These are phyloP conservation scores for Euura lappo DNA, from an alignment of 1,140 invertebrate species.

Conservation along the genomic window DNA sequence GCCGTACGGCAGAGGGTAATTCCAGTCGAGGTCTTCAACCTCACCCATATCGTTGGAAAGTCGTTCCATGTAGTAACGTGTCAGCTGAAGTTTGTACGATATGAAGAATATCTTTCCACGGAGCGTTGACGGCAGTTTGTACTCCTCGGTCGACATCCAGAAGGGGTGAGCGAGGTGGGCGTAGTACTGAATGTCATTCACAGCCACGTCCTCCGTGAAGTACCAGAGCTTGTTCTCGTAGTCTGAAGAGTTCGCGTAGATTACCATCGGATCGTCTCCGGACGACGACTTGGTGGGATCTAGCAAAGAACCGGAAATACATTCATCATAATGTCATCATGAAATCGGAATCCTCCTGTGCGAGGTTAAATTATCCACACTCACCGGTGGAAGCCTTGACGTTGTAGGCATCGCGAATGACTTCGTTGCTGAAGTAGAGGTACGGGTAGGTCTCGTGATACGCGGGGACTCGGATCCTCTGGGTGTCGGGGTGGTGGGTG, in stretches of 20 bases:
- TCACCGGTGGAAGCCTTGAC: not conserved
- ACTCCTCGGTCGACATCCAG: slow-evolving; percentile 65
- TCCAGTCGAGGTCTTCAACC: slow-evolving; percentile 66
- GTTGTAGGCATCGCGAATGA: slow-evolving; percentile 65
- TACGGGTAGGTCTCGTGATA: slow-evolving; percentile 74
- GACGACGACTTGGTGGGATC: no score
- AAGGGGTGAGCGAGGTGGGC: slow-evolving; percentile 71
- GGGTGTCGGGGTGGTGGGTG: slow-evolving; percentile 67
- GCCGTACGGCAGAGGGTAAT: slow-evolving; percentile 64
- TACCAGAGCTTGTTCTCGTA: slow-evolving; percentile 71
- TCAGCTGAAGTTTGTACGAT: slow-evolving; percentile 66
- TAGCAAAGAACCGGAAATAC: no score
- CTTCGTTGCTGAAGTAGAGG: slow-evolving; percentile 66
- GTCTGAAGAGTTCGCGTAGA: slow-evolving; percentile 53
- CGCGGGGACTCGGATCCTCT: slow-evolving; percentile 66
- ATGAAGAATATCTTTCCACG: slow-evolving; percentile 68
- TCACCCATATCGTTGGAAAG: slow-evolving; percentile 66
- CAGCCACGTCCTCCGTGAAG: slow-evolving; percentile 74
- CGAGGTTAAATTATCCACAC: slow-evolving; percentile 44
- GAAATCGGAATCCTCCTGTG: slow-evolving; percentile 29
- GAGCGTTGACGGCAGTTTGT: slow-evolving; percentile 61
- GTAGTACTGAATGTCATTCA: slow-evolving; percentile 76
- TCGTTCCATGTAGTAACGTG: slow-evolving; percentile 72
- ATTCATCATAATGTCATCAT: no score
- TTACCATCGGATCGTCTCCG: slow-evolving; percentile 39